Evolutionary conservation across 2,113 vertebrate genomes (phyloP).

Genomic region (Callipepla squamata): DNA sequence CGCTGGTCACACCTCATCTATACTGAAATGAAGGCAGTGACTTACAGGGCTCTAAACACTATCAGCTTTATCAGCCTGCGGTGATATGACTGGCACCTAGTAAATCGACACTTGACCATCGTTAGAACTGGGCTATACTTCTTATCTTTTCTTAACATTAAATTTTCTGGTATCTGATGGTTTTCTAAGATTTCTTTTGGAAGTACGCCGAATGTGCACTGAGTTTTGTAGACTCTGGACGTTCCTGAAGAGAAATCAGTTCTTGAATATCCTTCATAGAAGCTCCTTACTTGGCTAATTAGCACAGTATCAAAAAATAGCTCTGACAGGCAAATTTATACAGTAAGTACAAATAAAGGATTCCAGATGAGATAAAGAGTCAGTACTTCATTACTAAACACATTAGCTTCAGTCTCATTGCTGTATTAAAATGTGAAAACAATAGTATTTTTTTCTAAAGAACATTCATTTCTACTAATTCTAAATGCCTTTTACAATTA

Average conservation of each 20-base stretch:
- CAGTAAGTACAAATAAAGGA: background rate
- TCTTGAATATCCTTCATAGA: background rate
- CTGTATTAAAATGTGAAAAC: background rate
- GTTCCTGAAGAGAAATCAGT: background rate
- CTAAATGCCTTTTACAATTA: background rate
- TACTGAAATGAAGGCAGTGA: background rate
- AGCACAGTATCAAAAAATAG: background rate
- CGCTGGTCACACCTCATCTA: fast-evolving
- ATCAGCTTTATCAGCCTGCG: background rate
- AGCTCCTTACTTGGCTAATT: background rate
- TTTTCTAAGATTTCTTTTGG: background rate
- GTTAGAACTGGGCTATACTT: background rate
- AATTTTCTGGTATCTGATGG: background rate
- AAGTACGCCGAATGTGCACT: background rate
- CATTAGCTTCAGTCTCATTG: background rate
- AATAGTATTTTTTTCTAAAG: background rate
- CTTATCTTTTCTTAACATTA: background rate
- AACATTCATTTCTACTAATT: background rate
- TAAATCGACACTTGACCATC: background rate
- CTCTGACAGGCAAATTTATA: conserved; percentile 3
- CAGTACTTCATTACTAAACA: background rate
- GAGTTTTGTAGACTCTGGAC: background rate
- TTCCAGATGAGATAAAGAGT: background rate
- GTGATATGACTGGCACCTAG: background rate
- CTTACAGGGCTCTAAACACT: background rate